Percentiles rank a stretch among this genome's conserved stretches.
phyloP scores from a whole-genome alignment of 2,113 vertebrate genomes.

The Leucopsar rothschildi region DNA sequence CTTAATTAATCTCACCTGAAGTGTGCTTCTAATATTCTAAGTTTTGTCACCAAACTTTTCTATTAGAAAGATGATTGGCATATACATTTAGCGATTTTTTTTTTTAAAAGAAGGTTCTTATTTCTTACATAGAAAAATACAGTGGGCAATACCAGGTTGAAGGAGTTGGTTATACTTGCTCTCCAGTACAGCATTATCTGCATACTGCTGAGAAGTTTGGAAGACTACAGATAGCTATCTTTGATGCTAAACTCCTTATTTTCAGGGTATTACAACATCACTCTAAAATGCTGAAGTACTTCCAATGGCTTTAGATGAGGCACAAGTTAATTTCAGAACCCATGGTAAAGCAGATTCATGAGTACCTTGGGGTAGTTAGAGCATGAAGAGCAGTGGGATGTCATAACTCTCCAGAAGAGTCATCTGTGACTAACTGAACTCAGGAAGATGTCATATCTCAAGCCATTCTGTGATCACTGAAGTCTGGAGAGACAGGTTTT shows the following conservation, averaged over 20 bases:
- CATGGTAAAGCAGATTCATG: not conserved
- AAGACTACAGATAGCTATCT: not conserved
- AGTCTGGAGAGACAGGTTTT: not conserved
- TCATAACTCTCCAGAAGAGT: not conserved
- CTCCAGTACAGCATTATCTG: not conserved
- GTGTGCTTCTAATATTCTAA: not conserved
- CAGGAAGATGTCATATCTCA: not conserved
- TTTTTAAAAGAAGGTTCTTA: not conserved
- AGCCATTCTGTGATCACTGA: not conserved
- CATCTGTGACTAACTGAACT: not conserved
- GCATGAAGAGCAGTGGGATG: not conserved
- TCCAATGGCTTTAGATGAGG: not conserved
- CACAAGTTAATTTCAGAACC: not conserved
- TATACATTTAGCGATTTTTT: not conserved
- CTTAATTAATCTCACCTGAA: not conserved
- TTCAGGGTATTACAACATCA: not conserved
- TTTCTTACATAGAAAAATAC: not conserved
- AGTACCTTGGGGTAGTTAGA: not conserved
- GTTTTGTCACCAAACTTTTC: not conserved
- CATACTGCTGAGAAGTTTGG: not conserved
- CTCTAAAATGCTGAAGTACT: slow-evolving; percentile 1
- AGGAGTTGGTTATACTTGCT: not conserved
- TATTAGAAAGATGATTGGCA: not conserved
- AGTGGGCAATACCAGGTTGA: not conserved
- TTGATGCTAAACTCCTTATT: not conserved